A percentile compares a stretch with the other conserved stretches of the same genome.
phyloP scores from a whole-genome alignment of 2,113 vertebrate species.

The Mustelus asterias region DNA sequence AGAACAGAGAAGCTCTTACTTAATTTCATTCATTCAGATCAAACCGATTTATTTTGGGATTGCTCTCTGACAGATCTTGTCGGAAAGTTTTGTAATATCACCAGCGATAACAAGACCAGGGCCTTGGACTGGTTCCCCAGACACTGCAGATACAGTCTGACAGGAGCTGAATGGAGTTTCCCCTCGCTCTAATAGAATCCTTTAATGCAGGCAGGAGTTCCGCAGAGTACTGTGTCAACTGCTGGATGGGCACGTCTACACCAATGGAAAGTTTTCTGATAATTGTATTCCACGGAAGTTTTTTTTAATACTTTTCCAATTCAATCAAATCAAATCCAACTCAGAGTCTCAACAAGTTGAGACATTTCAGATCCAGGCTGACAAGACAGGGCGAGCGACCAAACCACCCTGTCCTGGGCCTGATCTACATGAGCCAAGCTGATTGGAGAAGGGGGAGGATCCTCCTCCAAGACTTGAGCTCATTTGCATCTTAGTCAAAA shows the following conservation, averaged over 20 bases:
- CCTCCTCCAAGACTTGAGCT: too few species aligned
- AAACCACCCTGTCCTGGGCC: too few species aligned
- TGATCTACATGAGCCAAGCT: too few species aligned
- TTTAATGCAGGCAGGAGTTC: neutral
- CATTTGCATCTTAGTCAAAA: too few species aligned
- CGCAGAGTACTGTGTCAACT: neutral
- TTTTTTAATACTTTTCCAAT: too few species aligned
- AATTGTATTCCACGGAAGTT: neutral
- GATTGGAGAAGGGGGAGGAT: too few species aligned
- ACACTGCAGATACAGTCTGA: neutral
- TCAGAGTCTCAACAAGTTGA: too few species aligned
- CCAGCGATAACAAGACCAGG: neutral
- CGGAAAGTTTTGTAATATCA: neutral
- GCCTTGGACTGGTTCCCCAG: neutral
- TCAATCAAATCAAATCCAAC: too few species aligned
- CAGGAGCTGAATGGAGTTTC: neutral
- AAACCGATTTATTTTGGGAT: neutral
- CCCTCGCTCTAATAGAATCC: neutral
- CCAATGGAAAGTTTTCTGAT: neutral
- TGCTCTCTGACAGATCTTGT: neutral
- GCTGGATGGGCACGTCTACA: neutral
- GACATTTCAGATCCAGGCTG: too few species aligned
- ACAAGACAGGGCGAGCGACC: too few species aligned
- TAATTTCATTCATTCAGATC: constrained; percentile 26
- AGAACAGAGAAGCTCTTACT: neutral